phyloP scores from a whole-genome alignment of 1,140 invertebrate genomes.

The Physella acuta region DNA sequence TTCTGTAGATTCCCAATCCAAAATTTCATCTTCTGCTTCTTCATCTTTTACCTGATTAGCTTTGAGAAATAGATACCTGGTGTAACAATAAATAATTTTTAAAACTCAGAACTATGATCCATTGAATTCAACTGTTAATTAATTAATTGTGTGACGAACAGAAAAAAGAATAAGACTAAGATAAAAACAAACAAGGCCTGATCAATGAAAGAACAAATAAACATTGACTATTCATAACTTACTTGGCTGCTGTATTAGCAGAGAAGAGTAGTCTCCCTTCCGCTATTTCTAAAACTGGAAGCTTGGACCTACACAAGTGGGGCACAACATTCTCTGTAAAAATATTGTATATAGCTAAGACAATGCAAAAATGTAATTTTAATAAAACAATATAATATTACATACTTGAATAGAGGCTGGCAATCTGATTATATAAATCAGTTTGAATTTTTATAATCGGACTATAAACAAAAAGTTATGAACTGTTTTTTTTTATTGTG shows the following conservation, averaged over 20 bases:
- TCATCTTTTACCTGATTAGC: conserved; percentile 18
- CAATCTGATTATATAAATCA: too few relatives aligned
- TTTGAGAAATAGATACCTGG: conserved; percentile 34
- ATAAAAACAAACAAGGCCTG: background rate
- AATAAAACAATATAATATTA: too few relatives aligned
- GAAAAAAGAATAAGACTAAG: background rate
- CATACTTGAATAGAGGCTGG: too few relatives aligned
- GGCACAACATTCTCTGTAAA: conserved; percentile 41
- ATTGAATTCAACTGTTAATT: too few relatives aligned
- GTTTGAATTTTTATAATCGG: too few relatives aligned
- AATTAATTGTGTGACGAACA: too few relatives aligned
- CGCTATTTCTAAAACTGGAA: conserved; percentile 42
- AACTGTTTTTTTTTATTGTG: too few relatives aligned
- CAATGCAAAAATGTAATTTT: too few relatives aligned
- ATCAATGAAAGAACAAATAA: background rate
- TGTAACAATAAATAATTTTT: conserved; percentile 16
- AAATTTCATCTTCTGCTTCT: conserved; percentile 43
- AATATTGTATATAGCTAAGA: too few relatives aligned
- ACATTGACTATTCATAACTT: background rate
- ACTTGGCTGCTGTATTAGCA: conserved; percentile 38
- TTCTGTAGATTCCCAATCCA: conserved; percentile 14
- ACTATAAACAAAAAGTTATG: too few relatives aligned
- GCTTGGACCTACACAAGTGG: conserved; percentile 27
- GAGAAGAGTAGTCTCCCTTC: conserved; percentile 38
- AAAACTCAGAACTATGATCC: too few relatives aligned